phyloP scores from a whole-genome alignment of 2,113 vertebrate genomes.

The Natator depressus region DNA sequence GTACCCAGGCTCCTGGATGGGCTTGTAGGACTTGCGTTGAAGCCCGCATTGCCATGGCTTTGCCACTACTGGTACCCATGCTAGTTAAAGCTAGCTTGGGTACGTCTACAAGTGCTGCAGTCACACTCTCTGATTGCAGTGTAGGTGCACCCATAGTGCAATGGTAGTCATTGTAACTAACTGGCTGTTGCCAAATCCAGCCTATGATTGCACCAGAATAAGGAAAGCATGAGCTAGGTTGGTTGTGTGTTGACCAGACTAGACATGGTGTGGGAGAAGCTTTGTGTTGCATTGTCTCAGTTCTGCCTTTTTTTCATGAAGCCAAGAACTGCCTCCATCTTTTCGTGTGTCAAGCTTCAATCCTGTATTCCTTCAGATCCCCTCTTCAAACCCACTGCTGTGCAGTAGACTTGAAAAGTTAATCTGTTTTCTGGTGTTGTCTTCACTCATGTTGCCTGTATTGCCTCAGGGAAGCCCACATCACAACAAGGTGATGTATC shows the following conservation, averaged over 20 bases:
- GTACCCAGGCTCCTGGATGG: too few species aligned
- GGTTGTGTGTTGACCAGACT: neutral
- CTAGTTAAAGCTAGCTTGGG: too few species aligned
- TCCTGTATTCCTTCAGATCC: neutral
- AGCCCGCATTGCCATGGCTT: too few species aligned
- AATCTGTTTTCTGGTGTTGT: neutral
- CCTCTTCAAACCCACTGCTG: neutral
- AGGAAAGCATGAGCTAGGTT: neutral
- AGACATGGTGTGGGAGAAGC: neutral
- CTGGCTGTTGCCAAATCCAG: neutral
- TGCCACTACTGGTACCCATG: too few species aligned
- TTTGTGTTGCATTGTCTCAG: neutral
- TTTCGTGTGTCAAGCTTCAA: neutral
- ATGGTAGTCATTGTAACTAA: neutral
- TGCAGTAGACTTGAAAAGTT: neutral
- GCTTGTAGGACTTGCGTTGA: too few species aligned
- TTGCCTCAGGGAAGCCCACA: too few species aligned
- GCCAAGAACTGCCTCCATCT: rapidly evolving
- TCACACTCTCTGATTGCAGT: too few species aligned
- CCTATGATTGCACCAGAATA: neutral
- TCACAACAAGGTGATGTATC: too few species aligned
- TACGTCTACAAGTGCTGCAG: too few species aligned
- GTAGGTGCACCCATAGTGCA: neutral
- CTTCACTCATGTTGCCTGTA: neutral
- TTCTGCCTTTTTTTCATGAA: neutral